Evolutionary conservation across 2,113 vertebrate genomes (phyloP).

Genomic region (Tragulus kanchil): DNA sequence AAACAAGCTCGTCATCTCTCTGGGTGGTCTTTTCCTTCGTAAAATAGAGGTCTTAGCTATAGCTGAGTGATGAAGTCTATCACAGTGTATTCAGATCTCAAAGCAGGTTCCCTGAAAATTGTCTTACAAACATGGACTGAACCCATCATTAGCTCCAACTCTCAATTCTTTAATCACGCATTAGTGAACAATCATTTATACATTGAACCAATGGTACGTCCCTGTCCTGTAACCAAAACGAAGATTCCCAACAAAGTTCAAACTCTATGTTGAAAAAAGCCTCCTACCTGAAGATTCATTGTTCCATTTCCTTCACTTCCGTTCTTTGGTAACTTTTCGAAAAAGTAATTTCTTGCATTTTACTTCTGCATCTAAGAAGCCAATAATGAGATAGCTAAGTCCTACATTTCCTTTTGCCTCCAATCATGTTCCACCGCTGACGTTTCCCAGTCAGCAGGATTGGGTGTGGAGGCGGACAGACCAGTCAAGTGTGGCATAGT

Average conservation of each 20-base stretch:
- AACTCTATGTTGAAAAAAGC: neutral
- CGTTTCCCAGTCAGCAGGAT: neutral
- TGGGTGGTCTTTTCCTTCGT: neutral
- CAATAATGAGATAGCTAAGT: neutral
- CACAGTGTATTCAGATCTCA: neutral
- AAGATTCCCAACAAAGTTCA: neutral
- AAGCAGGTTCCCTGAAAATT: neutral
- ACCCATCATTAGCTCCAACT: neutral
- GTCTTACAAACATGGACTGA: constrained; percentile 1
- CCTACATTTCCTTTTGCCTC: neutral
- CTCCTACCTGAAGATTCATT: neutral
- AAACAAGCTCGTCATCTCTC: neutral
- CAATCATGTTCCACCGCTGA: neutral
- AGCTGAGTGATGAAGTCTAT: neutral
- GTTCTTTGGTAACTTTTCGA: neutral
- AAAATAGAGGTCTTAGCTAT: neutral
- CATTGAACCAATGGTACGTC: neutral
- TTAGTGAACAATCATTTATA: neutral
- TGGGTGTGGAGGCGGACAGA: too few species aligned
- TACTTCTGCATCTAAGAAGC: neutral
- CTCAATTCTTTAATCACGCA: neutral
- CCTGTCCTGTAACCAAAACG: neutral
- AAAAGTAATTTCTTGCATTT: neutral
- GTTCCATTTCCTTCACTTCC: neutral
- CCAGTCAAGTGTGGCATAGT: too few species aligned